phyloP scores from a whole-genome alignment of 2,113 vertebrate species.

The Xenus cinereus region DNA sequence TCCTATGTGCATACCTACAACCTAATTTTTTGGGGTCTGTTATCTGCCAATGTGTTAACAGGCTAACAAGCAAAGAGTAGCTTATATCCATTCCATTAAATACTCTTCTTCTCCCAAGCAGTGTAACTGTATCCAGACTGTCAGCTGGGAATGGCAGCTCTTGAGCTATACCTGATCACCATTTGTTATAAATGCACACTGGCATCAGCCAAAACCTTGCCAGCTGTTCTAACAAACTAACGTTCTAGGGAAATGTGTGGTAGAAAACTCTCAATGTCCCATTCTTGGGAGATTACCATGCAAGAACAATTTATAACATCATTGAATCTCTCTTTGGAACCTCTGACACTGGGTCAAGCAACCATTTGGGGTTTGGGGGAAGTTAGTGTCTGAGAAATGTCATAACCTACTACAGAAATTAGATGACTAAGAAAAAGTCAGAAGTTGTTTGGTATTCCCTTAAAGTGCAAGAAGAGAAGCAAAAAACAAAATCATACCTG shows the following conservation, averaged over 20 bases:
- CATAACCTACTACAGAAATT: not conserved
- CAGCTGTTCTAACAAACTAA: not conserved
- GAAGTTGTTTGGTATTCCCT: not conserved
- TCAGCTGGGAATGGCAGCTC: not conserved
- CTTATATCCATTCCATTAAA: not conserved
- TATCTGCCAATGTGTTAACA: not conserved
- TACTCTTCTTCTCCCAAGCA: not conserved
- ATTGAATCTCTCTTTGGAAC: not conserved
- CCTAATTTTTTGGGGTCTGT: not conserved
- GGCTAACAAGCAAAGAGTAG: rapidly evolving
- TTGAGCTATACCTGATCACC: not conserved
- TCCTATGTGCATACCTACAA: not conserved
- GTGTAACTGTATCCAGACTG: not conserved
- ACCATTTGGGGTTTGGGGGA: rapidly evolving
- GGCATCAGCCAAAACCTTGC: not conserved
- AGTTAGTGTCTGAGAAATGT: not conserved
- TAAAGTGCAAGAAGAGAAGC: not conserved
- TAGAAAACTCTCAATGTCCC: not conserved
- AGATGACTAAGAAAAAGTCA: not conserved
- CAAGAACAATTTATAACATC: not conserved
- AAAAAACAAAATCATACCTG: not conserved
- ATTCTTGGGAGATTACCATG: not conserved
- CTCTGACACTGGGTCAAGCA: not conserved
- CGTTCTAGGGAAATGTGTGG: not conserved
- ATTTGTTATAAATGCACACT: not conserved